These are phyloP conservation scores for Drosophila acutilabella DNA, from an alignment of 2,888 invertebrate genomes.

Conservation along the genomic window DNA sequence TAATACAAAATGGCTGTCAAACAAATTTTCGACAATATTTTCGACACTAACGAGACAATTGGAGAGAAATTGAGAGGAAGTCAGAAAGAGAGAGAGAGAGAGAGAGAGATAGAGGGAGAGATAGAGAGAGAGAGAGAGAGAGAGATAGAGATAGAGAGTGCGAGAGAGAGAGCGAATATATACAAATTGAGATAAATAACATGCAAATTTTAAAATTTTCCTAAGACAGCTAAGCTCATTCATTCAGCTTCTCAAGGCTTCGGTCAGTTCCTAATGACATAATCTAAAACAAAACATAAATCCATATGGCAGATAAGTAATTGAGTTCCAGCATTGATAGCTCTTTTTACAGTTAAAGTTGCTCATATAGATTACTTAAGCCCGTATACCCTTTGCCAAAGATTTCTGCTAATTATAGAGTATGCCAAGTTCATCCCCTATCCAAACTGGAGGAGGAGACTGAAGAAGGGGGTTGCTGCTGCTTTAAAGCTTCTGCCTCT, in stretches of 20 bases:
- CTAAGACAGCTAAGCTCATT: background rate
- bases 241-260: background rate
- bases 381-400: background rate
- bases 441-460: background rate
- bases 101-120: no score
- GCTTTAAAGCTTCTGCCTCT: conserved; percentile 45
- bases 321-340: conserved; percentile 1
- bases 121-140: no score
- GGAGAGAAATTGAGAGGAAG: no score
- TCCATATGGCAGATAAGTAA: background rate
- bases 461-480: conserved; percentile 28
- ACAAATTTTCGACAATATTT: no score
- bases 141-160: no score
- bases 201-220: no score
- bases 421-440: conserved; percentile 39
- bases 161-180: no score
- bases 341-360: background rate
- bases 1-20: no score
- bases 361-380: background rate
- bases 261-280: background rate
- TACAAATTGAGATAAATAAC: no score
- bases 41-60: no score
- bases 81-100: no score
- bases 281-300: background rate
- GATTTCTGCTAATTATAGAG: conserved; percentile 19